These are phyloP conservation scores for Agrochola macilenta DNA, from an alignment of 2,888 invertebrate genomes.

Conservation along the genomic window DNA sequence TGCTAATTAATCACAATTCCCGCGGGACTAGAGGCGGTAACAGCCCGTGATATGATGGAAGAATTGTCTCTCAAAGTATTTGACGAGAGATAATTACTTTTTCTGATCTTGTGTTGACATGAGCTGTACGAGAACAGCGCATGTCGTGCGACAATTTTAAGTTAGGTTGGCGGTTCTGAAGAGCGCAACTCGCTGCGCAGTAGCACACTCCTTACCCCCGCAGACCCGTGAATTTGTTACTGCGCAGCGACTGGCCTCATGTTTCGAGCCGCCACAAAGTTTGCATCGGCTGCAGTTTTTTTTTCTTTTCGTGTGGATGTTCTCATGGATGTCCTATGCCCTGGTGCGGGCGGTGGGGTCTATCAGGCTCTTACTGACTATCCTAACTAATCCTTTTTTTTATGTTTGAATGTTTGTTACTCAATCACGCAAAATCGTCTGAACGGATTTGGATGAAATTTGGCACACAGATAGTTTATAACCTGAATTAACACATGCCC, in stretches of 20 bases:
- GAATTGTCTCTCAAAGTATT: conserved; percentile 40
- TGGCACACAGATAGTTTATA: too few relatives aligned
- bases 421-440: too few relatives aligned
- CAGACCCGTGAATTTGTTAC: too few relatives aligned
- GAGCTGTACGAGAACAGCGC: neutral
- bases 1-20: conserved; percentile 75
- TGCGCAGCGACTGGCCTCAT: neutral
- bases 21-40: conserved; percentile 57
- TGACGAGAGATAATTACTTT: conserved; percentile 29
- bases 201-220: neutral
- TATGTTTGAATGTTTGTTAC: too few relatives aligned
- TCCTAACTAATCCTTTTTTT: too few relatives aligned
- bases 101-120: conserved; percentile 12
- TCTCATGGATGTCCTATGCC: neutral
- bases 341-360: neutral
- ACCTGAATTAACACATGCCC: too few relatives aligned
- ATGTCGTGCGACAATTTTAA: neutral
- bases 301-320: neutral
- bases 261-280: neutral
- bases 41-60: conserved; percentile 38
- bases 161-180: neutral
- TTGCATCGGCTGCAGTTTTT: neutral
- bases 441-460: too few relatives aligned
- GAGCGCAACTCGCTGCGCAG: neutral
- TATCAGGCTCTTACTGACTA: neutral